Conservation (phyloP, 2,888 invertebrate genomes). For the Perizoma flavofasciatum region DNA sequence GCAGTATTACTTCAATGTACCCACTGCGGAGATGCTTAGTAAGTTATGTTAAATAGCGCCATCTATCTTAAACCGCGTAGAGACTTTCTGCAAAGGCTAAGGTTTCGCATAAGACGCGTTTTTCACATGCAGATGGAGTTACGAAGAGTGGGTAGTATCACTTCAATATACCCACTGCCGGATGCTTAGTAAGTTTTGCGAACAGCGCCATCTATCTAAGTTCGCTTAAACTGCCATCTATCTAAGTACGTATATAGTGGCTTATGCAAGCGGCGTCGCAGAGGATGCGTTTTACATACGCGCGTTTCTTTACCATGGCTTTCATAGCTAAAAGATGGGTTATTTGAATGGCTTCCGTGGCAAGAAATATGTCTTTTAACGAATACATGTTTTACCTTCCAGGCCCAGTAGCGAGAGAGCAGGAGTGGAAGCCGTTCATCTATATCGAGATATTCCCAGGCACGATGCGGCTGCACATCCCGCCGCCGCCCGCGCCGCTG, state of each 20-base stretch:
- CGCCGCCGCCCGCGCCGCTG: slow-evolving; percentile 64
- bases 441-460: slow-evolving; percentile 70
- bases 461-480: slow-evolving; percentile 64
- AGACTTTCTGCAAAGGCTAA: no score
- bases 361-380: no score
- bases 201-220: background rate
- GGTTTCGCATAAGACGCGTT: no score
- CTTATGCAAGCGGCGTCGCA: no score
- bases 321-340: no score
- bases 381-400: slow-evolving; percentile 7
- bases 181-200: slow-evolving; percentile 69
- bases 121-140: slow-evolving; percentile 59
- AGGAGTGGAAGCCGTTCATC: slow-evolving; percentile 72
- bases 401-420: slow-evolving; percentile 62
- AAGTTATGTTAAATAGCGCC: slow-evolving; percentile 47
- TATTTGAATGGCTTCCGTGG: no score
- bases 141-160: slow-evolving; percentile 70
- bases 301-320: no score
- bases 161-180: slow-evolving; percentile 71
- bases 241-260: no score
- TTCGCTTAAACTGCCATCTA: no score
- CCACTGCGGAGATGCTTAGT: slow-evolving; percentile 72
- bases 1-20: slow-evolving; percentile 73
- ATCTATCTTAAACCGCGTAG: background rate
- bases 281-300: no score